Conservation (phyloP, 1,140 invertebrate species). For the Oppia nitens region DNA sequence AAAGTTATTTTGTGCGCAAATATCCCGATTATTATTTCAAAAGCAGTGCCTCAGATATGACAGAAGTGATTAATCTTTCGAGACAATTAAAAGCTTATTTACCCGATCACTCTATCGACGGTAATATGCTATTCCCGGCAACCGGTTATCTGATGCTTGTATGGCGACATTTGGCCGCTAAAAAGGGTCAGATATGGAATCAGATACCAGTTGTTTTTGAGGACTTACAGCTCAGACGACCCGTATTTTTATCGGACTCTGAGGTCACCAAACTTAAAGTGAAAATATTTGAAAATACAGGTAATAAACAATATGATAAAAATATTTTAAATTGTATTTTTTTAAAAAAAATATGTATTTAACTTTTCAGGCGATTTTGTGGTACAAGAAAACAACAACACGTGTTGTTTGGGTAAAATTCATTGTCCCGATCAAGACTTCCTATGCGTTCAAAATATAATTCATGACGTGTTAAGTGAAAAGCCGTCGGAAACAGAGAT, state of each 20-base stretch:
- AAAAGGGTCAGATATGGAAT: no score
- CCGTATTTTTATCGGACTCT: slow-evolving; percentile 59
- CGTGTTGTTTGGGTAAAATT: slow-evolving; percentile 53
- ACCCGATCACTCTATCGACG: slow-evolving; percentile 77
- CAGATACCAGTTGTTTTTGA: slow-evolving; percentile 65
- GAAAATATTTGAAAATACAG: no score
- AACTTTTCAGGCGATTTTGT: slow-evolving; percentile 83
- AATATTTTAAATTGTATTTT: no score
- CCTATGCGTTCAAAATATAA: not conserved
- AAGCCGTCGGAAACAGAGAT: no score
- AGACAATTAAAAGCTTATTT: slow-evolving; percentile 57
- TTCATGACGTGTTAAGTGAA: not conserved
- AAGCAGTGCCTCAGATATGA: slow-evolving; percentile 44
- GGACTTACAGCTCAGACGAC: slow-evolving; percentile 68
- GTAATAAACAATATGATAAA: no score
- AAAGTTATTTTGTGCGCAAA: slow-evolving; percentile 53
- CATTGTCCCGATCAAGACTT: slow-evolving; percentile 26
- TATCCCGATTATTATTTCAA: slow-evolving; percentile 30
- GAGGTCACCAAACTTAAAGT: slow-evolving; percentile 8
- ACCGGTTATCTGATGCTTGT: slow-evolving; percentile 75
- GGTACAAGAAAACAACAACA: slow-evolving; percentile 64
- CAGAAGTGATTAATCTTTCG: slow-evolving; percentile 59
- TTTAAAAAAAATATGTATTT: no score
- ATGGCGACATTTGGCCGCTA: slow-evolving; percentile 82
- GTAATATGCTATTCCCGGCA: slow-evolving; percentile 78